phyloP scores from a whole-genome alignment of 2,797 vertebrate species.

The Enteromius argenteus region DNA sequence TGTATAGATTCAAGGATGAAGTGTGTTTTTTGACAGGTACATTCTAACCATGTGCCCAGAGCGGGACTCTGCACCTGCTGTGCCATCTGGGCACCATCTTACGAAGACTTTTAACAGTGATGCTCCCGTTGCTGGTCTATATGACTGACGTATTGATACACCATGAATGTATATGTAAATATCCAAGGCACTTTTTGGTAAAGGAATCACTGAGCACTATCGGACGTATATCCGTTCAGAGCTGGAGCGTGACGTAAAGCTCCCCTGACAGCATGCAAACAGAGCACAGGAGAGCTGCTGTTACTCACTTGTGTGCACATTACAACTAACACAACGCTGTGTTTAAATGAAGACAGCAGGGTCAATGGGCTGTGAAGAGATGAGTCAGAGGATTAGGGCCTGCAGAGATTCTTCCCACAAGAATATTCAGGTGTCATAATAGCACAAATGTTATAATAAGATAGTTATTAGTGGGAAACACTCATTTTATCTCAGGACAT shows the following conservation, averaged over 20 bases:
- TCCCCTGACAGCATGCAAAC: conserved; percentile 37
- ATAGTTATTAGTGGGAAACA: neutral
- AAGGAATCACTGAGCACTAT: neutral
- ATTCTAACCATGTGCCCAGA: neutral
- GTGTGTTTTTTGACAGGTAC: conserved; percentile 16
- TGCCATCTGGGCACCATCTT: neutral
- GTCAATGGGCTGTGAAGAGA: conserved; percentile 33
- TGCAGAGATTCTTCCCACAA: neutral
- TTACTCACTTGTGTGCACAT: conserved; percentile 42
- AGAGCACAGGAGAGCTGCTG: conserved; percentile 8
- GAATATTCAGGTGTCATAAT: conserved; percentile 7
- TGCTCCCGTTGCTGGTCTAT: neutral
- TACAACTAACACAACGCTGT: conserved; percentile 18
- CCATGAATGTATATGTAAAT: neutral
- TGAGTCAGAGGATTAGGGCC: conserved; percentile 20
- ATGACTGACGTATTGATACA: conserved; percentile 4
- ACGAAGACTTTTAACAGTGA: neutral
- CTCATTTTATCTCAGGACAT: neutral
- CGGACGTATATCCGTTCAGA: conserved; percentile 17
- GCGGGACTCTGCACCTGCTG: conserved; percentile 1
- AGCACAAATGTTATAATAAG: conserved; percentile 29
- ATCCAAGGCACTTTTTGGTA: neutral
- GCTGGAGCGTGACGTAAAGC: conserved; percentile 20
- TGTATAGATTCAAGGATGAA: conserved; percentile 7
- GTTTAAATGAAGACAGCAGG: conserved; percentile 38